Conservation (phyloP, 2,797 vertebrate species). For the Centroberyx gerrardi region DNA sequence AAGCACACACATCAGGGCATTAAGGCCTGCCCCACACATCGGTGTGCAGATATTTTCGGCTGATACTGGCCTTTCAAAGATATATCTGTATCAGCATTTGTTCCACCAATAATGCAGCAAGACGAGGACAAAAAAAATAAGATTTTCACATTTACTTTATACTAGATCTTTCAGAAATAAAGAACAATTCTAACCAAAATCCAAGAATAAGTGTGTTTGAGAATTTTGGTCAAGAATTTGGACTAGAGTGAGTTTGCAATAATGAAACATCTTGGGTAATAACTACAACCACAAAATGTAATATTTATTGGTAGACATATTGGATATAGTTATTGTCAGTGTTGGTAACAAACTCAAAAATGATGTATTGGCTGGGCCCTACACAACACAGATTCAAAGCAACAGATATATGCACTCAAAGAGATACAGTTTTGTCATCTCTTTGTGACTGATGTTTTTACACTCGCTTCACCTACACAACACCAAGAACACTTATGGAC, state of each 20-base stretch:
- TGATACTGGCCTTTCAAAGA: background rate
- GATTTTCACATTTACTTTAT: background rate
- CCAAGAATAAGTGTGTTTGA: background rate
- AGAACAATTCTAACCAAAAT: too few relatives aligned
- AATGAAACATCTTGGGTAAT: conserved; percentile 12
- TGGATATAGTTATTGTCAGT: background rate
- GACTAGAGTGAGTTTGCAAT: background rate
- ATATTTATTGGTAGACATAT: background rate
- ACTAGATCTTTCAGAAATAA: background rate
- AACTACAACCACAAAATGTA: conserved; percentile 1
- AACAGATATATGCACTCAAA: background rate
- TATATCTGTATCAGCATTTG: background rate
- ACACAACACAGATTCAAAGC: background rate
- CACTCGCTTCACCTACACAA: conserved; percentile 26
- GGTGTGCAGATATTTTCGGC: background rate
- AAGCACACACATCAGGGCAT: background rate
- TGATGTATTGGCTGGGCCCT: background rate
- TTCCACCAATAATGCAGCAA: background rate
- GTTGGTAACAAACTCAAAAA: too few relatives aligned
- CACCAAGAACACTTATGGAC: conserved; percentile 53
- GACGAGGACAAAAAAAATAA: background rate
- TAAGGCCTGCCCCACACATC: background rate
- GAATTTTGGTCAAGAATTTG: background rate
- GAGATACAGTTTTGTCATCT: background rate
- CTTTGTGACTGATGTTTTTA: background rate